Conservation (phyloP, 2,888 invertebrate genomes). For the Sphaerophoria rueppellii region DNA sequence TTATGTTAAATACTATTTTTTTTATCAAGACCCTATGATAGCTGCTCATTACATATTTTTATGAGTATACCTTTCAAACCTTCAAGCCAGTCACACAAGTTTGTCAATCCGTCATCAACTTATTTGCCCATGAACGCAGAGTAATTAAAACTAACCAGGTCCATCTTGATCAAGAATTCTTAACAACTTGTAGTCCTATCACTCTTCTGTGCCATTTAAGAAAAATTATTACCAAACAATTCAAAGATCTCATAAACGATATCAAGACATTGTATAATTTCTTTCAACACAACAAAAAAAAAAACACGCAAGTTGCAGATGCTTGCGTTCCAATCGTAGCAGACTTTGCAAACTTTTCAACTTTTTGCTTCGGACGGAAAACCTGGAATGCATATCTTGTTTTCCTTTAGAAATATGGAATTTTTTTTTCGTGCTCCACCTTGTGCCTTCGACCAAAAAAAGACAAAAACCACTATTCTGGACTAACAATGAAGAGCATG, state of each 20-base stretch:
- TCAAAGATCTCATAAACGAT: background rate
- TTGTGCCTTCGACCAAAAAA: background rate
- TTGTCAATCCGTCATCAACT: no score
- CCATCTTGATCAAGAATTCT: no score
- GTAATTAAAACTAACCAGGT: no score
- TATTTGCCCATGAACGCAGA: no score
- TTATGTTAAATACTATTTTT: no score
- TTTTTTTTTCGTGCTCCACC: background rate
- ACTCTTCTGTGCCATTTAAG: slow-evolving; percentile 1
- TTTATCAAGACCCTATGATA: no score
- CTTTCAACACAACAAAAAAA: background rate
- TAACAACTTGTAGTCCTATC: no score
- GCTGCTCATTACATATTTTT: no score
- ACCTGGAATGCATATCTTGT: background rate
- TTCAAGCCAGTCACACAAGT: no score
- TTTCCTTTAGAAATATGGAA: background rate
- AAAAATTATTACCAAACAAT: slow-evolving; percentile 25
- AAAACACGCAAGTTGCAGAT: slow-evolving; percentile 10
- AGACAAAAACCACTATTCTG: slow-evolving; percentile 12
- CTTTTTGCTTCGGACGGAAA: background rate
- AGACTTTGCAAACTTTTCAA: no score
- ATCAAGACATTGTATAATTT: background rate
- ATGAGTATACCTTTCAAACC: no score
- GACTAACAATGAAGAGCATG: slow-evolving; percentile 41
- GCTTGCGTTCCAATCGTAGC: background rate